These are phyloP conservation scores for Macrophya alboannulata DNA, from an alignment of 2,888 invertebrate species.

Conservation along the genomic window DNA sequence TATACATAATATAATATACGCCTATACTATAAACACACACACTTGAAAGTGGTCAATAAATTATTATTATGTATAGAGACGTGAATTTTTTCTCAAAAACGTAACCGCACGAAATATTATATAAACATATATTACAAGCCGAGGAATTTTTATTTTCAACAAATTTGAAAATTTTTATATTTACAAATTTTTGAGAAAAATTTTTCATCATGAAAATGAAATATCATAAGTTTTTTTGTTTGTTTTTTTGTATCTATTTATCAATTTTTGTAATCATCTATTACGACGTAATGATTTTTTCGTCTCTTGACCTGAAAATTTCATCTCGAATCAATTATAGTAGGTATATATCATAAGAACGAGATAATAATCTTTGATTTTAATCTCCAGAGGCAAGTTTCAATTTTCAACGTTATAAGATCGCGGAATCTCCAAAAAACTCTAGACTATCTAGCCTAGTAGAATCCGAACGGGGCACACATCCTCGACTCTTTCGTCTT, in stretches of 20 bases:
- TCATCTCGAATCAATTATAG: background rate
- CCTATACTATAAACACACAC: no score
- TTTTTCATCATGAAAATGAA: no score
- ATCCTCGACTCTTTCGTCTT: conserved; percentile 26
- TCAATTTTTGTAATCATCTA: background rate
- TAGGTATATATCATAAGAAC: no score
- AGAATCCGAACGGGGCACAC: background rate
- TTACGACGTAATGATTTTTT: background rate
- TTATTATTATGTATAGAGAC: background rate
- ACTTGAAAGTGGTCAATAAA: background rate
- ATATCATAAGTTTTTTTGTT: background rate
- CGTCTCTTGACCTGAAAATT: background rate
- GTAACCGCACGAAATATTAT: background rate
- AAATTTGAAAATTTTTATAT: background rate
- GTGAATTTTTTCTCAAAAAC: conserved; percentile 9
- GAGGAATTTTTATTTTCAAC: background rate
- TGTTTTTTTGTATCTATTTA: background rate
- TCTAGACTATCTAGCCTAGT: conserved; percentile 20
- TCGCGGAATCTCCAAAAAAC: conserved; percentile 17
- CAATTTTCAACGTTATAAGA: background rate
- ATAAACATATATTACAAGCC: background rate
- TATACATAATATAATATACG: no score
- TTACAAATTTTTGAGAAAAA: no score
- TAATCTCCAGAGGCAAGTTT: background rate
- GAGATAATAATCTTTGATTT: background rate